Percentiles rank a stretch among this genome's conserved stretches.
phyloP scores from a whole-genome alignment of 1,140 invertebrate genomes.

The Parasteatoda tepidariorum region DNA sequence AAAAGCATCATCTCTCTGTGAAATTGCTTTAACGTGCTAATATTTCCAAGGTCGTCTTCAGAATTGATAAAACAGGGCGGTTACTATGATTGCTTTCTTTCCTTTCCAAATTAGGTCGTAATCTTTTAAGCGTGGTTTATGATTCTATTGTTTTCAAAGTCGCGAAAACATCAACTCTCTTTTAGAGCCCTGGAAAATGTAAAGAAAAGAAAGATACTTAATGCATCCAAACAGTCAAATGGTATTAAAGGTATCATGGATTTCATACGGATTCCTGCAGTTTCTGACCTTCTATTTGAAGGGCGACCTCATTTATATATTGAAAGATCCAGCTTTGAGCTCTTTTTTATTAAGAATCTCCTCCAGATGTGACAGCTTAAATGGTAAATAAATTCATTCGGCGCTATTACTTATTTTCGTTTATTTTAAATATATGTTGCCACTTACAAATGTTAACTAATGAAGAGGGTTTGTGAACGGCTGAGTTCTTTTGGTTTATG shows the following conservation, averaged over 20 bases:
- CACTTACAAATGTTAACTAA: not conserved
- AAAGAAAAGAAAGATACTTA: conserved; percentile 6
- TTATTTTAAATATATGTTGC: not conserved
- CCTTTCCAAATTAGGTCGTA: conserved; percentile 39
- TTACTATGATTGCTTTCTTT: not conserved
- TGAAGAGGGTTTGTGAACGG: not conserved
- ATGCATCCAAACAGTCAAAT: conserved; percentile 9
- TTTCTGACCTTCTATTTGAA: conserved; percentile 23
- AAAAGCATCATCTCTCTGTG: not conserved
- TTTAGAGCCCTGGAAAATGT: conserved; percentile 6
- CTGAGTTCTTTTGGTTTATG: not conserved
- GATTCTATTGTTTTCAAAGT: conserved; percentile 44
- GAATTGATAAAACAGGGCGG: conserved; percentile 2
- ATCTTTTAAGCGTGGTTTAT: conserved; percentile 40
- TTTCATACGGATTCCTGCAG: conserved; percentile 22
- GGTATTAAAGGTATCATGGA: conserved; percentile 5
- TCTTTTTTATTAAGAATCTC: not conserved
- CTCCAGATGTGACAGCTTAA: conserved; percentile 21
- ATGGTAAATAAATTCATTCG: conserved; percentile 23
- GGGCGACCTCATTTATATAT: conserved; percentile 17
- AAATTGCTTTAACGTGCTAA: not conserved
- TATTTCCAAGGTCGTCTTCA: not conserved
- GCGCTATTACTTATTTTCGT: not conserved
- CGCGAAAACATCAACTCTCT: not conserved
- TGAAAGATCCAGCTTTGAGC: not conserved